Conservation (phyloP, 2,888 invertebrate species). For the Phengaris arion region DNA sequence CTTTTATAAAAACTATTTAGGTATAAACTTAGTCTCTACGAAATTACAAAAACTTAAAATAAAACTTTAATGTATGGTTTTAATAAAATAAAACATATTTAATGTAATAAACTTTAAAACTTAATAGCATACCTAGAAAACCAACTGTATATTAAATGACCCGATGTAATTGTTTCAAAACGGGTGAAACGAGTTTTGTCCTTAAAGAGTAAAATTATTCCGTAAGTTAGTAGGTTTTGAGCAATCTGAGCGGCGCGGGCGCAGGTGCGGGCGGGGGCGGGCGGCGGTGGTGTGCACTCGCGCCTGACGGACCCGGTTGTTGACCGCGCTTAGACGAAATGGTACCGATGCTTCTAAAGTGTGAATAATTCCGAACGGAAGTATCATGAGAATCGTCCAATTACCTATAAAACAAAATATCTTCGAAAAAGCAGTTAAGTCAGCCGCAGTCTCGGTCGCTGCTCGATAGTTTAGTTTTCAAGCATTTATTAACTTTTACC, state of each 20-base stretch:
- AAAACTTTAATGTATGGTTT: too few relatives aligned
- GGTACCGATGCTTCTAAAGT: constrained; percentile 37
- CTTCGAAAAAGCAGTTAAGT: not conserved
- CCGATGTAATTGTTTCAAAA: constrained; percentile 19
- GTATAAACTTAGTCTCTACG: not conserved
- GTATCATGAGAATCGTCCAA: constrained; percentile 30
- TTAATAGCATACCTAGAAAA: not conserved
- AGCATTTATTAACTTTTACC: not conserved
- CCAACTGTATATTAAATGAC: not conserved
- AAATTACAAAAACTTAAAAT: not conserved
- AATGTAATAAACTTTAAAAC: not conserved
- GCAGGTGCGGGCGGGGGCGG: constrained; percentile 37
- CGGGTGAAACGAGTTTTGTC: constrained; percentile 23
- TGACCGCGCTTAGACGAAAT: constrained; percentile 40
- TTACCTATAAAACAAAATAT: constrained; percentile 14
- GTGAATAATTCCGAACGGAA: constrained; percentile 39
- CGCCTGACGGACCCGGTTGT: constrained; percentile 45
- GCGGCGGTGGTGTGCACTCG: constrained; percentile 39
- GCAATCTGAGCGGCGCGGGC: constrained; percentile 33
- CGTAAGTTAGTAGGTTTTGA: constrained; percentile 34
- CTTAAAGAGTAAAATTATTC: constrained; percentile 22
- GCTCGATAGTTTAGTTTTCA: not conserved
- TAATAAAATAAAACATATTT: not conserved
- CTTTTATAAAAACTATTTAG: too few relatives aligned
- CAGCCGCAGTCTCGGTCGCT: not conserved